A percentile compares a stretch with the other conserved stretches of the same genome.
Conservation (phyloP, 2,888 invertebrate species). For the Melanargia galathea region DNA sequence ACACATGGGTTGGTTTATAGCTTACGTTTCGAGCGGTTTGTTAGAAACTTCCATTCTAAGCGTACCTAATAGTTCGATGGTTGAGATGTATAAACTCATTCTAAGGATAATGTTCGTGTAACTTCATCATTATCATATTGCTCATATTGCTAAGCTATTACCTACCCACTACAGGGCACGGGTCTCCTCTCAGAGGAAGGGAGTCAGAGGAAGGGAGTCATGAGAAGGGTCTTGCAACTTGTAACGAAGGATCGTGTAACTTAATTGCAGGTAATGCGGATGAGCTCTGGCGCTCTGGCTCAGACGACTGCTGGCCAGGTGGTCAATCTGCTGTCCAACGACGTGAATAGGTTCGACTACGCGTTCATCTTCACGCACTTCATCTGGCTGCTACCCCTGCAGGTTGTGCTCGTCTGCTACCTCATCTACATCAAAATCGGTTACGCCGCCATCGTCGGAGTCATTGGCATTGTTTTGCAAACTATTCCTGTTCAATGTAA, state of each 20-base stretch:
- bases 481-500: slow-evolving; percentile 92
- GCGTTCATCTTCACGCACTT: slow-evolving; percentile 92
- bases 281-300: slow-evolving; percentile 92
- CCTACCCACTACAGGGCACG: no score
- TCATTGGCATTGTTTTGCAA: slow-evolving; percentile 88
- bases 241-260: background rate
- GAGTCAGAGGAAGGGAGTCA: no score
- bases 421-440: slow-evolving; percentile 90
- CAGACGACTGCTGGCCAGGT: slow-evolving; percentile 95
- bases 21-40: no score
- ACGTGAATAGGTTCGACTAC: slow-evolving; percentile 95
- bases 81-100: no score
- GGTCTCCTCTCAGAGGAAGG: no score
- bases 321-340: slow-evolving; percentile 96
- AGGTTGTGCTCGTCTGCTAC: slow-evolving; percentile 85
- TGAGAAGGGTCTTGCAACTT: no score
- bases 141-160: no score
- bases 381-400: slow-evolving; percentile 93
- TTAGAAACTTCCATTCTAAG: no score
- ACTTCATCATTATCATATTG: no score
- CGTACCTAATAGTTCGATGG: no score
- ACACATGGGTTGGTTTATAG: no score
- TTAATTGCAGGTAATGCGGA: slow-evolving; percentile 75
- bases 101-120: no score
- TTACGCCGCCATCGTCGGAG: slow-evolving; percentile 88